phyloP scores from a whole-genome alignment of 2,113 vertebrate genomes.

The Triplophysa dalaica region DNA sequence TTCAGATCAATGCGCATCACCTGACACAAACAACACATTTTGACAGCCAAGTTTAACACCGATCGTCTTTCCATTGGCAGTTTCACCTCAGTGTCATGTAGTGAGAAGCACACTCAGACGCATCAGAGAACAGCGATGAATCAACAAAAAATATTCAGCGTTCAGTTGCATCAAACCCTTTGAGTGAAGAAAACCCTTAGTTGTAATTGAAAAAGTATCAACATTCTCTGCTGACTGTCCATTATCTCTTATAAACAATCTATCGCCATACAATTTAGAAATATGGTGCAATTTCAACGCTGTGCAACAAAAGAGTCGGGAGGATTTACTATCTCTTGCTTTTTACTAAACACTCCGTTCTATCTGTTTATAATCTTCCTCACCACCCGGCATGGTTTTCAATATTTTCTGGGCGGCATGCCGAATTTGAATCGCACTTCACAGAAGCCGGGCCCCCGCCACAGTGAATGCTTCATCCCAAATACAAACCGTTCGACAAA shows the following conservation, averaged over 20 bases:
- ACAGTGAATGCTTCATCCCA: background rate
- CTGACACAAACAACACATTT: slow-evolving; percentile 27
- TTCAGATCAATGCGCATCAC: slow-evolving; percentile 20
- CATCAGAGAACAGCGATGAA: background rate
- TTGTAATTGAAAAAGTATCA: too few relatives aligned
- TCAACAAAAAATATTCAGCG: background rate
- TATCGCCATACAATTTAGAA: too few relatives aligned
- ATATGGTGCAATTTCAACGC: too few relatives aligned
- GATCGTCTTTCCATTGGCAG: slow-evolving; percentile 12
- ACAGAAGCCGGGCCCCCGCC: background rate
- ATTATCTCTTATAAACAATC: too few relatives aligned
- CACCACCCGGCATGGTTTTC: background rate
- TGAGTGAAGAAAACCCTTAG: background rate
- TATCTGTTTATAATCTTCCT: slow-evolving; percentile 5
- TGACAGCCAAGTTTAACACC: slow-evolving; percentile 18
- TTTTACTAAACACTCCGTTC: background rate
- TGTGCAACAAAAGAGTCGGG: too few relatives aligned
- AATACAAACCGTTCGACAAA: slow-evolving; percentile 19
- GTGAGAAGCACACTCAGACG: background rate
- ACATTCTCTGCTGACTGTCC: too few relatives aligned
- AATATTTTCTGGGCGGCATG: slow-evolving; percentile 14
- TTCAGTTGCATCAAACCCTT: background rate
- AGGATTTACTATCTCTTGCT: too few relatives aligned
- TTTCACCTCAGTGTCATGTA: slow-evolving; percentile 13
- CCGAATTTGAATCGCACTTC: slow-evolving; percentile 21